Conservation (phyloP, 2,797 vertebrate species). For the Graptemys geographica region DNA sequence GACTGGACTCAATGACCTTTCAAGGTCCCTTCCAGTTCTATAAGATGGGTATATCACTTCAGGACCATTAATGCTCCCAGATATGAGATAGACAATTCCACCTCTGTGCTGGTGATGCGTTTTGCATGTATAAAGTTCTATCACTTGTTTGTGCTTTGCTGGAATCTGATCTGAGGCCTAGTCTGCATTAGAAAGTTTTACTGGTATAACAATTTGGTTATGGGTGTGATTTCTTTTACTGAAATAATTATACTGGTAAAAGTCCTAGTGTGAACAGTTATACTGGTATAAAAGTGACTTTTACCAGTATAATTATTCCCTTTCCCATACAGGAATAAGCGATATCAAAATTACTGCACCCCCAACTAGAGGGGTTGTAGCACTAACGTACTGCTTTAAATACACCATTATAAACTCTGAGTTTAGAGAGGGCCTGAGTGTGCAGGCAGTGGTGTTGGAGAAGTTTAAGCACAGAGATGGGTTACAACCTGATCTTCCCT, state of each 20-base stretch:
- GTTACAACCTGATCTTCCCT: not conserved
- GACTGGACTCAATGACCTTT: too few relatives aligned
- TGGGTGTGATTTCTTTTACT: not conserved
- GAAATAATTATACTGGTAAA: not conserved
- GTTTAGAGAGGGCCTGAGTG: not conserved
- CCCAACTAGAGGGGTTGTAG: not conserved
- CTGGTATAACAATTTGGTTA: not conserved
- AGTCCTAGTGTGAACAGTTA: not conserved
- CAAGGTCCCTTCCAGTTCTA: too few relatives aligned
- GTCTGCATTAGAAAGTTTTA: not conserved
- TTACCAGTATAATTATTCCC: not conserved
- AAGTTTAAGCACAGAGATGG: not conserved
- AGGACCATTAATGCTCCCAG: not conserved
- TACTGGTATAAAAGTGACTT: not conserved
- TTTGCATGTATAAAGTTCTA: not conserved
- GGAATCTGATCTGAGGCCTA: not conserved
- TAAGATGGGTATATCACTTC: not conserved
- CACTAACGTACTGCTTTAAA: too few relatives aligned
- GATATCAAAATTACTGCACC: not conserved
- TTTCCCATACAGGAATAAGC: not conserved
- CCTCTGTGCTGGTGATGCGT: not conserved
- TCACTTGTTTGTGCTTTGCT: not conserved
- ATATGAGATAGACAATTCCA: not conserved
- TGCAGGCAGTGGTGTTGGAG: not conserved
- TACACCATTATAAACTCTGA: too few relatives aligned